phyloP scores from a whole-genome alignment of 2,113 vertebrate genomes.

The Nycticryphes semicollaris region DNA sequence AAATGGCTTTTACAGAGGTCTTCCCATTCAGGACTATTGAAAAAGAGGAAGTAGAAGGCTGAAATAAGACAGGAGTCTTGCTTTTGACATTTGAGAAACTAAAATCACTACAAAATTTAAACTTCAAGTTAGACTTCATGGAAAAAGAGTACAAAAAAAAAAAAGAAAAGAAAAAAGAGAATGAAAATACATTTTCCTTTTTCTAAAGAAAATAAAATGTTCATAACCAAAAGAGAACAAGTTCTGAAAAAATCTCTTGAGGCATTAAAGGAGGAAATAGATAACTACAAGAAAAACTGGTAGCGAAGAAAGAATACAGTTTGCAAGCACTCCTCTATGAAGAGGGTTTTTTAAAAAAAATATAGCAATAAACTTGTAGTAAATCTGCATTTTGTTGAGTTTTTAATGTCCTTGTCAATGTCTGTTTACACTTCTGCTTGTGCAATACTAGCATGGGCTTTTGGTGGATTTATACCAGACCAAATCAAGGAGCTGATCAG shows the following conservation, averaged over 20 bases:
- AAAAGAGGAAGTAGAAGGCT: background rate
- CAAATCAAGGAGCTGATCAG: background rate
- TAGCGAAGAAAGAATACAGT: background rate
- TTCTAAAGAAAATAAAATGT: background rate
- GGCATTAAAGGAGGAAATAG: background rate
- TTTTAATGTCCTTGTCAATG: background rate
- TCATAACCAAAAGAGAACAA: background rate
- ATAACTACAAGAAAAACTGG: background rate
- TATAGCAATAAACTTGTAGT: background rate
- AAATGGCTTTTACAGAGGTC: slow-evolving; percentile 2
- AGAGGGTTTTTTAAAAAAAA: background rate
- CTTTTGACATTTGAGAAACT: slow-evolving; percentile 1
- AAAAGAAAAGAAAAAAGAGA: background rate
- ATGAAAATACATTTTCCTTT: background rate
- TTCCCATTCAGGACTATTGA: background rate
- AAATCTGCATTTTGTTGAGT: background rate
- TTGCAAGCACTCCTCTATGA: background rate
- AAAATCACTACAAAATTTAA: slow-evolving; percentile 1
- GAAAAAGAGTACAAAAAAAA: background rate
- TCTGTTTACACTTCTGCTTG: background rate
- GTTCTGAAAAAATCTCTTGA: background rate
- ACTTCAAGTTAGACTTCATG: background rate
- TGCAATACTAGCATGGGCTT: background rate
- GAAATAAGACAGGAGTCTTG: background rate
- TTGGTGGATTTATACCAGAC: background rate